phyloP scores from a whole-genome alignment of 1,140 invertebrate species.

The Nasonia longicornis region DNA sequence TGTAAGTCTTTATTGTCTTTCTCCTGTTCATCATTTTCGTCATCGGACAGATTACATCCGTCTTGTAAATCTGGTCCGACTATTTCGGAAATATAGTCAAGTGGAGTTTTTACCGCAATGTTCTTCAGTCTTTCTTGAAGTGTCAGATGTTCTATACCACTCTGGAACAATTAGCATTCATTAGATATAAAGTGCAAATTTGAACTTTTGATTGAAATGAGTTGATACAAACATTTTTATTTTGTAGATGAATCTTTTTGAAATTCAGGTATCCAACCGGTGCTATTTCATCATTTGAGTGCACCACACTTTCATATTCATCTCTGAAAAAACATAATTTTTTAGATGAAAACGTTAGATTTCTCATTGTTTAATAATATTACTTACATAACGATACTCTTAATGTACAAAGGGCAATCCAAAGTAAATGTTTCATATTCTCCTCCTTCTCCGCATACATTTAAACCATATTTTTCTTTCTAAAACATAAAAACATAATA shows the following conservation, averaged over 20 bases:
- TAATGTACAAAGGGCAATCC: slow-evolving; percentile 95
- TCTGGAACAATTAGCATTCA: slow-evolving; percentile 52
- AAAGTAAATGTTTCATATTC: slow-evolving; percentile 99
- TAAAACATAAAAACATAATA: slow-evolving; percentile 67
- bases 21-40: slow-evolving; percentile 66
- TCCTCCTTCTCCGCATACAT: slow-evolving; percentile 98
- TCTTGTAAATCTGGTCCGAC: slow-evolving; percentile 69
- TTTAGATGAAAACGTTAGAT: slow-evolving; percentile 37
- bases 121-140: slow-evolving; percentile 68
- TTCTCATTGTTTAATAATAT: background rate
- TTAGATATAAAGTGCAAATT: background rate
- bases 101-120: slow-evolving; percentile 70
- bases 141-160: slow-evolving; percentile 60
- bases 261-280: slow-evolving; percentile 94
- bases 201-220: slow-evolving; percentile 21
- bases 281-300: slow-evolving; percentile 91
- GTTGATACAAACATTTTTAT: slow-evolving; percentile 70
- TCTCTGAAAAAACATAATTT: slow-evolving; percentile 75
- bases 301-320: slow-evolving; percentile 87
- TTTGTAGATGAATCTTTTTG: slow-evolving; percentile 81
- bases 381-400: slow-evolving; percentile 90
- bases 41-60: slow-evolving; percentile 67
- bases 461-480: slow-evolving; percentile 94
- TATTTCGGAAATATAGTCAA: slow-evolving; percentile 72
- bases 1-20: slow-evolving; percentile 60